Conservation (phyloP, 2,113 vertebrate species). For the Chamaetylas fuelleborni region DNA sequence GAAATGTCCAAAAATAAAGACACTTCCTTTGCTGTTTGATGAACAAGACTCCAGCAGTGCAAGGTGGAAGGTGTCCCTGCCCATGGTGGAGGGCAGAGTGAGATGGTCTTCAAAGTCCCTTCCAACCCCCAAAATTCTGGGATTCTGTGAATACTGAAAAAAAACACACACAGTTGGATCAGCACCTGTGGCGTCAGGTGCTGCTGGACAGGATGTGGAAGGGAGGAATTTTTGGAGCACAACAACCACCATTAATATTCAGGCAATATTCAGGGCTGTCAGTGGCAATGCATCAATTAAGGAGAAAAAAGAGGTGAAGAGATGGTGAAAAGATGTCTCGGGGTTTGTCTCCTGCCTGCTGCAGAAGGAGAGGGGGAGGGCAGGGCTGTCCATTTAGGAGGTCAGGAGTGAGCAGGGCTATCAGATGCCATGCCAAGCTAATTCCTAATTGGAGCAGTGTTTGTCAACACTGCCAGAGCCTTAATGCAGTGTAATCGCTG, state of each 20-base stretch:
- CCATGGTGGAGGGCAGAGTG: accelerated
- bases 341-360: background rate
- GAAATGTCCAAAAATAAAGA: background rate
- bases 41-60: background rate
- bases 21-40: background rate
- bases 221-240: background rate
- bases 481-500: conserved; percentile 70
- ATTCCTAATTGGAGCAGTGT: conserved; percentile 79
- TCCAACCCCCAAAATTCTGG: accelerated
- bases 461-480: conserved; percentile 71
- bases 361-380: background rate
- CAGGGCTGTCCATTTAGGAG: conserved; percentile 41
- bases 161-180: accelerated
- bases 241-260: background rate
- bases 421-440: conserved; percentile 71
- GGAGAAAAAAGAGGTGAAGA: background rate
- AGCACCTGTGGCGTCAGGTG: background rate
- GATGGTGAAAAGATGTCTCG: background rate
- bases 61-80: background rate
- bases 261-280: background rate
- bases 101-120: background rate
- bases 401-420: conserved; percentile 59
- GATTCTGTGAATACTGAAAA: background rate
- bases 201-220: background rate
- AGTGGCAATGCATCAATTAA: background rate